phyloP scores from a whole-genome alignment of 2,888 invertebrate genomes.

The Cabera pusaria region DNA sequence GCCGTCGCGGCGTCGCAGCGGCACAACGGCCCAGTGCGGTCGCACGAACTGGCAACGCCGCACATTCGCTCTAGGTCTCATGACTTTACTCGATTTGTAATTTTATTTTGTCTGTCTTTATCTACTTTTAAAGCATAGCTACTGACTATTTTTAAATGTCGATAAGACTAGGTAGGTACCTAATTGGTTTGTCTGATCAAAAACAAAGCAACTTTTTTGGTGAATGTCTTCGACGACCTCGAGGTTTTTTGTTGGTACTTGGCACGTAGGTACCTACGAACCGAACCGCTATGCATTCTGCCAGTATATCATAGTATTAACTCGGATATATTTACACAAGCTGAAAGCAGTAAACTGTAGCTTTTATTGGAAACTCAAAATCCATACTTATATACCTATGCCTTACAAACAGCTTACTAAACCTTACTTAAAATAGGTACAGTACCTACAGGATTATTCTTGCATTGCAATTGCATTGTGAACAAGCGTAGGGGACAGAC shows the following conservation, averaged over 20 bases:
- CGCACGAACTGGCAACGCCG: constrained; percentile 47
- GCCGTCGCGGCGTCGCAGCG: constrained; percentile 60
- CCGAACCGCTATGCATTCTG: too few relatives aligned
- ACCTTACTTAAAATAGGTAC: too few relatives aligned
- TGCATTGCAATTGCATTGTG: too few relatives aligned
- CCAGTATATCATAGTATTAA: too few relatives aligned
- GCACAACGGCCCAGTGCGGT: constrained; percentile 49
- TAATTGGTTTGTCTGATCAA: neutral
- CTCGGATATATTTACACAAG: too few relatives aligned
- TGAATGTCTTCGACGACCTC: constrained; percentile 3
- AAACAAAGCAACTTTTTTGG: constrained; percentile 2
- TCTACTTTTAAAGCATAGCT: constrained; percentile 10
- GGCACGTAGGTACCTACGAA: too few relatives aligned
- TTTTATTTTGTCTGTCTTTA: constrained; percentile 12
- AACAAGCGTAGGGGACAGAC: too few relatives aligned
- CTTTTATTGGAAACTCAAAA: too few relatives aligned
- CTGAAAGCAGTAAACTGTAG: too few relatives aligned
- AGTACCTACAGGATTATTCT: too few relatives aligned
- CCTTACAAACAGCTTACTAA: too few relatives aligned
- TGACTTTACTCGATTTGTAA: constrained; percentile 32
- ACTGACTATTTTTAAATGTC: constrained; percentile 10
- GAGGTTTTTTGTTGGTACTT: neutral
- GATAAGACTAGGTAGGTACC: neutral
- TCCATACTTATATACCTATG: too few relatives aligned
- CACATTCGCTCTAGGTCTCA: constrained; percentile 29